Evolutionary conservation across 2,888 invertebrate species (phyloP).

Genomic region (Diadegma fenestrale): DNA sequence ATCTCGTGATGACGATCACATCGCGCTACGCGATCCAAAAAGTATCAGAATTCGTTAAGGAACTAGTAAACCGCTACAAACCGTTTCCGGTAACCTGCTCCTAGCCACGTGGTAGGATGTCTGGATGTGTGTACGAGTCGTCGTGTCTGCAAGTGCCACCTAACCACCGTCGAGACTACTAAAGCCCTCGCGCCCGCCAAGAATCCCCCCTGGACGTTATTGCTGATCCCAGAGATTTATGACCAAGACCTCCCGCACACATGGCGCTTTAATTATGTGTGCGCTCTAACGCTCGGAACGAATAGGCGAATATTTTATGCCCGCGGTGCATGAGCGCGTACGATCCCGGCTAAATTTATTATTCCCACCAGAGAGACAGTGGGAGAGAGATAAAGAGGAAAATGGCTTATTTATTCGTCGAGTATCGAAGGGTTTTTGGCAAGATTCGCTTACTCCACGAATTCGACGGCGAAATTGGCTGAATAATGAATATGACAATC

Average conservation of each 20-base stretch:
- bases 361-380: slow-evolving; percentile 49
- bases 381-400: slow-evolving; percentile 16
- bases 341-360: slow-evolving; percentile 52
- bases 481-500: slow-evolving; percentile 2
- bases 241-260: slow-evolving; percentile 80
- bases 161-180: slow-evolving; percentile 59
- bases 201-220: slow-evolving; percentile 80
- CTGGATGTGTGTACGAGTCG: slow-evolving; percentile 22
- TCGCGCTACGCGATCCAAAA: slow-evolving; percentile 31
- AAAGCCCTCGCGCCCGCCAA: slow-evolving; percentile 59
- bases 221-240: slow-evolving; percentile 84
- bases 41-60: slow-evolving; percentile 27
- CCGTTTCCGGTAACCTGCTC: slow-evolving; percentile 68
- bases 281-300: slow-evolving; percentile 76
- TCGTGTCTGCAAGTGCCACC: slow-evolving; percentile 46
- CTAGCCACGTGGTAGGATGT: slow-evolving; percentile 11
- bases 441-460: slow-evolving; percentile 7
- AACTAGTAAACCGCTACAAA: slow-evolving; percentile 42
- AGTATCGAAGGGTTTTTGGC: slow-evolving; percentile 56
- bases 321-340: slow-evolving; percentile 58
- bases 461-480: background rate
- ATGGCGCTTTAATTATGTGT: slow-evolving; percentile 84
- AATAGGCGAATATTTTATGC: slow-evolving; percentile 83
- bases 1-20: slow-evolving; percentile 59
- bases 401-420: slow-evolving; percentile 61